These are phyloP conservation scores for Agrotis exclamationis DNA, from an alignment of 2,888 invertebrate genomes.

Conservation along the genomic window DNA sequence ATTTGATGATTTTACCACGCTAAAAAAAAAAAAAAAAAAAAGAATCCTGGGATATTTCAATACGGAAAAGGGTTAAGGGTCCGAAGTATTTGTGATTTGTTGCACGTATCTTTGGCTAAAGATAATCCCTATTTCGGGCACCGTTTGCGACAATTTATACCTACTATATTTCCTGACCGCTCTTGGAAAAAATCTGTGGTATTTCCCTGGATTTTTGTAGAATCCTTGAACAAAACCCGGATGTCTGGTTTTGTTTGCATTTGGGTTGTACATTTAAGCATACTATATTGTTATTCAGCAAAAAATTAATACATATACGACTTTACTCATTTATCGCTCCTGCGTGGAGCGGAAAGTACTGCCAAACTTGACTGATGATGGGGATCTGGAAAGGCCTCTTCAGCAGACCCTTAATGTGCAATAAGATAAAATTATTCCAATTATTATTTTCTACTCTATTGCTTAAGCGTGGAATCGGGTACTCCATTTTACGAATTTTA, in stretches of 20 bases:
- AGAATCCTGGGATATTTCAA: conserved; percentile 36
- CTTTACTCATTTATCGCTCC: background rate
- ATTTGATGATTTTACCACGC: too few species aligned
- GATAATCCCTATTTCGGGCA: conserved; percentile 15
- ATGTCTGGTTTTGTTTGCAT: background rate
- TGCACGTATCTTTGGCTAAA: conserved; percentile 15
- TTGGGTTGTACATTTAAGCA: too few species aligned
- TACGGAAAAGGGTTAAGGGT: conserved; percentile 25
- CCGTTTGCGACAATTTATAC: conserved; percentile 24
- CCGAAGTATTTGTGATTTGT: conserved; percentile 9
- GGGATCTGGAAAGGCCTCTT: too few species aligned
- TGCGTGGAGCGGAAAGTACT: too few species aligned
- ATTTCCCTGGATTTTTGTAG: background rate
- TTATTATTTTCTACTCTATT: too few species aligned
- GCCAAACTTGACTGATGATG: too few species aligned
- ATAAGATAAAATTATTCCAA: too few species aligned
- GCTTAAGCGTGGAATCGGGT: too few species aligned
- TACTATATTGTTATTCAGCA: conserved; percentile 18
- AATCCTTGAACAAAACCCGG: background rate
- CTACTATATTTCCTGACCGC: background rate
- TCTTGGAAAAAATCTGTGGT: conserved; percentile 16
- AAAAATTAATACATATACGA: conserved; percentile 1
- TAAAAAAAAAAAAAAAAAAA: too few species aligned
- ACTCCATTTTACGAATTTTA: too few species aligned
- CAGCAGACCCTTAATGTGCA: too few species aligned